Evolutionary conservation across 2,888 invertebrate species (phyloP).

Genomic region (Beris chalybata): DNA sequence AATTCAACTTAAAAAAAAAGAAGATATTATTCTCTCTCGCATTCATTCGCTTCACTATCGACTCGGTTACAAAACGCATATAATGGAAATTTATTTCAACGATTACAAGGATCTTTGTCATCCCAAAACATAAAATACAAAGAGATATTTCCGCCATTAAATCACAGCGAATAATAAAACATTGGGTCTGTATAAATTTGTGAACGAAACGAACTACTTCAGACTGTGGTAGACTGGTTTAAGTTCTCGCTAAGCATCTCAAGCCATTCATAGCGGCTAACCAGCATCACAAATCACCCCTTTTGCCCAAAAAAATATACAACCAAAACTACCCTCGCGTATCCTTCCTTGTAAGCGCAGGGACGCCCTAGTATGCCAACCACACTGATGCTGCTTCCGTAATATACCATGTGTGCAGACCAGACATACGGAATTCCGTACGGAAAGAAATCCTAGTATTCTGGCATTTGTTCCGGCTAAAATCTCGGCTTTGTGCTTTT

Average conservation of each 20-base stretch:
- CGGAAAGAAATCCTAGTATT: no score
- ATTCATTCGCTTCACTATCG: not conserved
- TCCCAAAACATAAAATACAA: conserved; percentile 2
- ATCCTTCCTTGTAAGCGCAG: conserved; percentile 44
- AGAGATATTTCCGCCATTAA: not conserved
- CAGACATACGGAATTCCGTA: no score
- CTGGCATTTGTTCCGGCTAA: no score
- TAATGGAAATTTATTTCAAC: conserved; percentile 26
- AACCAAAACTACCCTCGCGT: conserved; percentile 49
- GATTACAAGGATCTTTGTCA: conserved; percentile 28
- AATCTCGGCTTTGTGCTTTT: no score
- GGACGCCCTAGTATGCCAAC: conserved; percentile 15
- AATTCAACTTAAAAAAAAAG: conserved; percentile 14
- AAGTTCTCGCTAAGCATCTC: no score
- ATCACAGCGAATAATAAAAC: no score
- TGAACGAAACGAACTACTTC: no score
- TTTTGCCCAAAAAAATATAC: conserved; percentile 59
- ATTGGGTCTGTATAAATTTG: no score
- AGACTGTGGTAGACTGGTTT: no score
- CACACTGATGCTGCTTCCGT: conserved; percentile 40
- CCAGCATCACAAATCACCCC: no score
- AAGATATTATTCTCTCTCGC: not conserved
- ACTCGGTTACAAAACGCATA: conserved; percentile 3
- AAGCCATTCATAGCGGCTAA: no score
- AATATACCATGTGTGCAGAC: conserved; percentile 46